These are phyloP conservation scores for Phoenoteleia sp. DNA, from an alignment of 2,888 invertebrate genomes.

Conservation along the genomic window DNA sequence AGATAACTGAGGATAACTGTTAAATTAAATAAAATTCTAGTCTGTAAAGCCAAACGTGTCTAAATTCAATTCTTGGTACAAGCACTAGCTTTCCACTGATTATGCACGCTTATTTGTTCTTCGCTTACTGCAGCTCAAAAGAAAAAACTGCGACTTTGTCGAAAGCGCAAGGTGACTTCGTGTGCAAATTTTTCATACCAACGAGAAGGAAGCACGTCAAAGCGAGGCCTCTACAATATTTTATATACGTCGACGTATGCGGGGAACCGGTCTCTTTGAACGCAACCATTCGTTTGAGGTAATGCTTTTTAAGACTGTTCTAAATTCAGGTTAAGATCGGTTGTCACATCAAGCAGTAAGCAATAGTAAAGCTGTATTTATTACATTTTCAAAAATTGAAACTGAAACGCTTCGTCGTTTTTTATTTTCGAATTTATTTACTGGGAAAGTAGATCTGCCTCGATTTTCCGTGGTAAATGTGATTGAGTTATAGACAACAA, in stretches of 20 bases:
- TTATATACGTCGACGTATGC: constrained; percentile 6
- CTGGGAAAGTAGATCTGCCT: constrained; percentile 7
- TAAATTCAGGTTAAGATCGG: background rate
- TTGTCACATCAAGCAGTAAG: too few relatives aligned
- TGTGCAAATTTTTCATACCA: constrained; percentile 62
- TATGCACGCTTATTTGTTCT: constrained; percentile 63
- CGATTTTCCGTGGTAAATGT: constrained; percentile 1
- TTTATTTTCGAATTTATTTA: too few relatives aligned
- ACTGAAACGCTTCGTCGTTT: too few relatives aligned
- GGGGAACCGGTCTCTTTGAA: constrained; percentile 30
- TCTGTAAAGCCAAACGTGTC: constrained; percentile 57
- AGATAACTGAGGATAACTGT: constrained; percentile 16
- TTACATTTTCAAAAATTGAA: too few relatives aligned
- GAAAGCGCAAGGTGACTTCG: constrained; percentile 69
- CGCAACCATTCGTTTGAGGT: constrained; percentile 5
- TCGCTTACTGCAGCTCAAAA: constrained; percentile 60
- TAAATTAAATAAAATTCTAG: constrained; percentile 41
- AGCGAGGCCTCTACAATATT: constrained; percentile 59
- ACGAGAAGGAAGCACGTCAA: constrained; percentile 43
- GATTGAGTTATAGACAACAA: too few relatives aligned
- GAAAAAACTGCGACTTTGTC: constrained; percentile 61
- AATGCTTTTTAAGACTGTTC: background rate
- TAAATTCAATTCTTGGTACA: constrained; percentile 57
- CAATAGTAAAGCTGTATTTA: too few relatives aligned
- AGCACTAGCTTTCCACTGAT: constrained; percentile 42